These are phyloP conservation scores for Catostylus mosaicus DNA, from an alignment of 30 jellyfish, hydroid and myxozoan species.

Conservation along the genomic window DNA sequence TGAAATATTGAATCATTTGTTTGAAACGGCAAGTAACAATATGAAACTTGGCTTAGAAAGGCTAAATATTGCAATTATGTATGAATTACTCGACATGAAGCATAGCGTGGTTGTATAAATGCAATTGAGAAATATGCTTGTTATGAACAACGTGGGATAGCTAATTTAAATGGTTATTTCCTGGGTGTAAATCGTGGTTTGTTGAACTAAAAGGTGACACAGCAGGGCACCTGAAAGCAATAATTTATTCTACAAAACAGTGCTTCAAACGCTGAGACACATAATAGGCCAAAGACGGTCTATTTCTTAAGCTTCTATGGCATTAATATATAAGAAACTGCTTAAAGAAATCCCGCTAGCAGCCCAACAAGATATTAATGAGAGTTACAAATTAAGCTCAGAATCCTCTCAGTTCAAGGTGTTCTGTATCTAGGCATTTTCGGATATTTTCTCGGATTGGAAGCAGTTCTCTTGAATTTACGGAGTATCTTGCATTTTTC, in stretches of 20 bases:
- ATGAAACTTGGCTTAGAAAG: not conserved
- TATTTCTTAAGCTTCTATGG: not conserved
- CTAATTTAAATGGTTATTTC: slow-evolving; percentile 15
- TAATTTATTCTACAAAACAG: not conserved
- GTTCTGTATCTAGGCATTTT: too few species aligned
- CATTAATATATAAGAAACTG: not conserved
- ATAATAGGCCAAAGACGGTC: not conserved
- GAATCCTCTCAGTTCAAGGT: too few species aligned
- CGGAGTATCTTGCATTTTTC: too few species aligned
- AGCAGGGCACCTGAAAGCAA: not conserved
- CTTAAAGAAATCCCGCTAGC: not conserved
- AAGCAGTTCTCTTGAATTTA: too few species aligned
- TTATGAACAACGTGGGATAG: slow-evolving; percentile 13
- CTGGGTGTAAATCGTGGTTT: slow-evolving; percentile 41
- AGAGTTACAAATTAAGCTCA: too few species aligned
- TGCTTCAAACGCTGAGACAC: not conserved
- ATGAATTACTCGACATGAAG: slow-evolving; percentile 12
- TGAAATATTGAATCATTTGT: not conserved
- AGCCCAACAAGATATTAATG: too few species aligned
- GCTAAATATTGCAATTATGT: not conserved
- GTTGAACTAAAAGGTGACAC: not conserved
- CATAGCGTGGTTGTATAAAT: slow-evolving; percentile 11
- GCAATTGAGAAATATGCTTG: not conserved
- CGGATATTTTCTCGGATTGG: too few species aligned
- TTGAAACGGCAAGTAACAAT: not conserved